phyloP scores from a whole-genome alignment of 2,797 vertebrate genomes.

The Girardinus metallicus region DNA sequence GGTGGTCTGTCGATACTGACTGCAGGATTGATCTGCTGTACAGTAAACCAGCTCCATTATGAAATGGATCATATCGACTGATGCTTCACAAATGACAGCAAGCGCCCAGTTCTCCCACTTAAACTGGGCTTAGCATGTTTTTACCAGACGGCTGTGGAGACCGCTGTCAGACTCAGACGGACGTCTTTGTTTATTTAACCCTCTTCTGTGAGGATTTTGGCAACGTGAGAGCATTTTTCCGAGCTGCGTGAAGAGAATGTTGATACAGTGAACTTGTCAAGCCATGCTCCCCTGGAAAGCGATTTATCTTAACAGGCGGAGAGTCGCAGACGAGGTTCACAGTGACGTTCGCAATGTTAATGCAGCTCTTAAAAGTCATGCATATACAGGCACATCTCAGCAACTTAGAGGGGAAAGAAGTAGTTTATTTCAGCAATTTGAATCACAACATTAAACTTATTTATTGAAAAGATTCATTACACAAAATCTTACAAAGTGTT shows the following conservation, averaged over 20 bases:
- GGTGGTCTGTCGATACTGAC: background rate
- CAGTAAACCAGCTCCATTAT: background rate
- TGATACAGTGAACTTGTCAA: slow-evolving; percentile 29
- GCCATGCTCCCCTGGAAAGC: slow-evolving; percentile 8
- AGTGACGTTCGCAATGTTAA: background rate
- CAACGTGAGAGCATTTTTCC: slow-evolving; percentile 12
- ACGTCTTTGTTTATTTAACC: slow-evolving; percentile 1
- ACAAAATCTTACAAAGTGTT: too few relatives aligned
- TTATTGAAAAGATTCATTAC: background rate
- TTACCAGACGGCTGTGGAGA: background rate
- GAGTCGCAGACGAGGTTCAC: background rate
- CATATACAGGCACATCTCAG: too few relatives aligned
- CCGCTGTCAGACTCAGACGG: background rate
- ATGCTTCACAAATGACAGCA: background rate
- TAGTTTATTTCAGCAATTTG: background rate
- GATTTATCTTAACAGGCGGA: slow-evolving; percentile 18
- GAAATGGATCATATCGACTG: background rate
- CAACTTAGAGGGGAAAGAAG: background rate
- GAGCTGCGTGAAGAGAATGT: slow-evolving; percentile 14
- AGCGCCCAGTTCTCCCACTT: background rate
- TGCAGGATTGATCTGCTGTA: background rate
- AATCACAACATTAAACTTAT: background rate
- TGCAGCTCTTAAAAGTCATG: background rate
- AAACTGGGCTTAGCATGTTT: background rate
- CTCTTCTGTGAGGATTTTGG: background rate